phyloP scores from a whole-genome alignment of 2,888 invertebrate species.

The Elmis aenea region DNA sequence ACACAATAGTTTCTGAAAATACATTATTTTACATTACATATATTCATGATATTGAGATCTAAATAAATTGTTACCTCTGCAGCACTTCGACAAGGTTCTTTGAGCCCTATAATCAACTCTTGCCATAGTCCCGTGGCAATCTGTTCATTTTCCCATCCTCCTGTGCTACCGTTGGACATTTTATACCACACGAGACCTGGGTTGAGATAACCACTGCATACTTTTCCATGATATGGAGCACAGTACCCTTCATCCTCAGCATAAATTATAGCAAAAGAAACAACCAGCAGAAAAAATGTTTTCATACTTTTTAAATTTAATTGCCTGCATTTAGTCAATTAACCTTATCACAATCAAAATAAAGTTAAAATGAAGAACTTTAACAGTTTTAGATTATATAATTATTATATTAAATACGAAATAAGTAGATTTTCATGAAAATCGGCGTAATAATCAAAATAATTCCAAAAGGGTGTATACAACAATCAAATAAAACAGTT shows the following conservation, averaged over 20 bases:
- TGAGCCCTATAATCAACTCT: slow-evolving; percentile 73
- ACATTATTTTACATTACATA: slow-evolving; percentile 4
- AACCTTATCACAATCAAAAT: no score
- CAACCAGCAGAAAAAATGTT: no score
- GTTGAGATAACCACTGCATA: slow-evolving; percentile 49
- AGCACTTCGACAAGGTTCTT: slow-evolving; percentile 78
- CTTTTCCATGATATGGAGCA: slow-evolving; percentile 78
- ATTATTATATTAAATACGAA: no score
- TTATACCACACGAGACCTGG: slow-evolving; percentile 53
- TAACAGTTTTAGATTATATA: no score
- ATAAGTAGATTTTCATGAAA: no score
- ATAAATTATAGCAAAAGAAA: no score
- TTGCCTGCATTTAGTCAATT: no score
- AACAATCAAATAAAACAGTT: no score
- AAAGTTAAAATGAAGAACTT: no score
- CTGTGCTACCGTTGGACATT: slow-evolving; percentile 50
- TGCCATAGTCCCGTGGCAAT: slow-evolving; percentile 80
- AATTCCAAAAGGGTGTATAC: no score
- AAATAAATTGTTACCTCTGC: slow-evolving; percentile 61
- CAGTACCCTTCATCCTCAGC: slow-evolving; percentile 60
- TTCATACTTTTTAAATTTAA: no score
- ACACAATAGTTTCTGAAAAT: slow-evolving; percentile 71
- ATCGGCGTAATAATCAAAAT: no score
- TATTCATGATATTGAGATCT: background rate
- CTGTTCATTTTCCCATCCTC: slow-evolving; percentile 77